phyloP scores from a whole-genome alignment of 35 echinoderm and acorn worm genomes.

The Lytechinus variegatus region DNA sequence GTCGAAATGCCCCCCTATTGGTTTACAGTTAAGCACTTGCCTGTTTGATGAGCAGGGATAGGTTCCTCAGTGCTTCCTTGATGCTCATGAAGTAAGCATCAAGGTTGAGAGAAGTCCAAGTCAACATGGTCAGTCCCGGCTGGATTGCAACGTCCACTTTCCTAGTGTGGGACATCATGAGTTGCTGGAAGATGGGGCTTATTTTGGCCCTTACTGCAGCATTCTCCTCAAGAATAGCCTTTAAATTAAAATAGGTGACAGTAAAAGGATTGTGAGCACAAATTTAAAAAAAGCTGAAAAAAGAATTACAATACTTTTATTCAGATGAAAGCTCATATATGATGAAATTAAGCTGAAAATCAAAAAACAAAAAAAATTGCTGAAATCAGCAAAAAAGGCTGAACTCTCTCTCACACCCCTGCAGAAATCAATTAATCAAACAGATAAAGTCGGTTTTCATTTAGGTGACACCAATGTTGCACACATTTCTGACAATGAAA shows the following conservation, averaged over 20 bases:
- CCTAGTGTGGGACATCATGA: slow-evolving; percentile 84
- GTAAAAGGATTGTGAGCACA: not conserved
- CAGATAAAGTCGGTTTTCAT: no score
- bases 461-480: no score
- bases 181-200: slow-evolving; percentile 75
- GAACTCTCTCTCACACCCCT: no score
- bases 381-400: no score
- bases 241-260: not conserved
- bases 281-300: no score
- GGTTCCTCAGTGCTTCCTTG: slow-evolving; percentile 61
- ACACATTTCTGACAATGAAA: not conserved
- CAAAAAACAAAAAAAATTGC: no score
- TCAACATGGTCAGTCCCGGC: slow-evolving; percentile 88
- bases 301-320: no score
- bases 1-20: no score
- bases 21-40: not conserved
- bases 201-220: slow-evolving; percentile 63
- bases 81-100: slow-evolving; percentile 75
- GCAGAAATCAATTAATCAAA: no score
- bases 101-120: slow-evolving; percentile 96
- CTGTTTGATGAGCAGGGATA: slow-evolving; percentile 80
- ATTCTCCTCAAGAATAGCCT: slow-evolving; percentile 67
- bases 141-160: slow-evolving; percentile 92
- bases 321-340: no score
- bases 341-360: no score